phyloP scores from a whole-genome alignment of 2,113 vertebrate species.

The Gallinago undulata region DNA sequence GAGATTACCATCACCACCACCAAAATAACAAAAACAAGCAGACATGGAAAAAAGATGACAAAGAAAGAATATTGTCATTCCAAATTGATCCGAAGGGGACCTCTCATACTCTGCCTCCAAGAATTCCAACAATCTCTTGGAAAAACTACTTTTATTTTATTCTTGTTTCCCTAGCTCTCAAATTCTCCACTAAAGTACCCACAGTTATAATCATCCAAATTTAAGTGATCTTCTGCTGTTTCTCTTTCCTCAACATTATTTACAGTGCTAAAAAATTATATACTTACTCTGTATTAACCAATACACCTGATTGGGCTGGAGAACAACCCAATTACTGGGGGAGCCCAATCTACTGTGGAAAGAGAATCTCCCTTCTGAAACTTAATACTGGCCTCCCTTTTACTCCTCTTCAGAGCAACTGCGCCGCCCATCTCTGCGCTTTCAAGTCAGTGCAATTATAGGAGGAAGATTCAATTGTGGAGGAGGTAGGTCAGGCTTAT shows the following conservation, averaged over 20 bases:
- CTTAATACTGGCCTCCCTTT: background rate
- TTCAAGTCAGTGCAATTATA: background rate
- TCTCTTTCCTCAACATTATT: background rate
- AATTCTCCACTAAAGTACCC: background rate
- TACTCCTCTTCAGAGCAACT: background rate
- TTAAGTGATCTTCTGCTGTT: background rate
- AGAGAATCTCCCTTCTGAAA: background rate
- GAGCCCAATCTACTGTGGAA: background rate
- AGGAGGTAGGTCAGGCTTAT: background rate
- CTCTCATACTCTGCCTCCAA: background rate
- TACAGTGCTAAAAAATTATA: background rate
- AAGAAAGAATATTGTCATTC: background rate
- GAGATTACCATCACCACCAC: background rate
- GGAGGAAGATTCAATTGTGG: background rate
- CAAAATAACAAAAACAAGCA: background rate
- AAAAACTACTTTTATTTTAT: background rate
- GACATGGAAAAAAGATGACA: background rate
- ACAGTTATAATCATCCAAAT: background rate
- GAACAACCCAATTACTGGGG: background rate
- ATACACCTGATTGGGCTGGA: background rate
- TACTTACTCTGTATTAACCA: background rate
- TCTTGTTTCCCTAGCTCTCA: background rate
- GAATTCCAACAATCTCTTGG: background rate
- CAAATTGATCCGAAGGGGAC: background rate
- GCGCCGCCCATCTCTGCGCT: background rate